Base-by-base conservation (phyloP, 2,888 invertebrate genomes). In the Poecilobothrus nobilitatus region DNA sequence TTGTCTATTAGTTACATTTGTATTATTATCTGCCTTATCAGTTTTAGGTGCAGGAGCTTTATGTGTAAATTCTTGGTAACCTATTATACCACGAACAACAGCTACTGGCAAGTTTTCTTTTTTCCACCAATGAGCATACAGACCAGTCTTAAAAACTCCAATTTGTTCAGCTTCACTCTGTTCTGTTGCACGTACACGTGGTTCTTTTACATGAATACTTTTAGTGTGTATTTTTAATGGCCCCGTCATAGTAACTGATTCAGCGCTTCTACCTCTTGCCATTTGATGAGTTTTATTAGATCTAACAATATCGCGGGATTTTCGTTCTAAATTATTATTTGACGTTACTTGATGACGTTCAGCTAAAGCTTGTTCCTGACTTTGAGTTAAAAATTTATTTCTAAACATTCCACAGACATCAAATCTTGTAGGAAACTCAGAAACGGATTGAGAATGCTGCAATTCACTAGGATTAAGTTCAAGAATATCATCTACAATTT, bases 91-190 rank as follows among this genome's bases (percentile, higher is more conserved):
- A 78, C 84, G 80, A 79, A 87, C 83, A 82, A 87, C 85, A 81
- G 85, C 86, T 79, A 85, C 86, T 73, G 91, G 91, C 79, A 92
- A 85, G 78, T 90, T 89, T 79, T 91, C 91, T 86, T 94, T 94
- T 84, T 93, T 89, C 92, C 93, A 94, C 94, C 94, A 94, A 84
- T 94, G 94, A 72, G 92, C 93, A 82, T 94, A 94, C 82, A 94
- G 84, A 77, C 92, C 92, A 66, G 92, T 92, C 71, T 89, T 90
- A 82, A 89, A 94, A 78, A 89, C 73, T 71, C 72, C 73, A 10
- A 34, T 70, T 67, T n/a, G 66, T 63, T 73, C 71, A 37, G 69
- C 65, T 44, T 65, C 68, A 9, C 72, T 72, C 67, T 74, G 63
- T 69, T 70, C 66, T 71, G 12, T 18, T n/a, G 3, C 12, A 15